These are phyloP conservation scores for Morinoia aosen DNA, from an alignment of 2,888 invertebrate genomes.

Conservation along the genomic window DNA sequence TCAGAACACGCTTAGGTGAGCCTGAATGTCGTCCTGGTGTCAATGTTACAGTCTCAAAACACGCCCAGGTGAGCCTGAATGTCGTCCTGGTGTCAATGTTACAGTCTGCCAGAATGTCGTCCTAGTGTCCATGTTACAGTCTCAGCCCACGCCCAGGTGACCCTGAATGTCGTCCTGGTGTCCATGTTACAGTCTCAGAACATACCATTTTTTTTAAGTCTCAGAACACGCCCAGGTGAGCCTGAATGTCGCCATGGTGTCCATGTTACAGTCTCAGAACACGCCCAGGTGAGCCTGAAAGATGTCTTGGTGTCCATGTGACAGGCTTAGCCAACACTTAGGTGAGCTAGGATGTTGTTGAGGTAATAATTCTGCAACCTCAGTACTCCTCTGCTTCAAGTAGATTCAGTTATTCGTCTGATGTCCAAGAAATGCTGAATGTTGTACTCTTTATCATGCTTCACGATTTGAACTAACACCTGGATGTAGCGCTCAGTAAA, in stretches of 20 bases:
- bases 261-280: conserved; percentile 77
- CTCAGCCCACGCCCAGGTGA: conserved; percentile 67
- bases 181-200: conserved; percentile 79
- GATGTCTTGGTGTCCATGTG: conserved; percentile 72
- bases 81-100: conserved; percentile 74
- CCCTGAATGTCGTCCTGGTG: neutral
- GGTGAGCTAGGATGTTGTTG: too few species aligned
- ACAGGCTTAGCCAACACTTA: too few species aligned
- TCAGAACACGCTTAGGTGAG: conserved; percentile 67
- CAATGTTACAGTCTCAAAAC: conserved; percentile 77
- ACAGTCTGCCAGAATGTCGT: conserved; percentile 73
- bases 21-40: neutral
- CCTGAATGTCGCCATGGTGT: neutral
- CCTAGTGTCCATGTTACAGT: conserved; percentile 73
- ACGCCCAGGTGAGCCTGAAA: conserved; percentile 62
- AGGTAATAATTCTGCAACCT: too few species aligned
- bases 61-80: conserved; percentile 62
- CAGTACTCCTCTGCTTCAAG: too few species aligned
- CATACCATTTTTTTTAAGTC: too few species aligned
- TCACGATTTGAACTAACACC: too few species aligned
- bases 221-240: conserved; percentile 67
- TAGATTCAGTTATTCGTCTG: too few species aligned
- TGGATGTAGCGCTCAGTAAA: neutral
- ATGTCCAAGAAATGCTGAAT: too few species aligned
- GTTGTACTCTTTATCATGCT: too few species aligned